phyloP scores from a whole-genome alignment of 2,888 invertebrate genomes.

The Hydriomena furcata region DNA sequence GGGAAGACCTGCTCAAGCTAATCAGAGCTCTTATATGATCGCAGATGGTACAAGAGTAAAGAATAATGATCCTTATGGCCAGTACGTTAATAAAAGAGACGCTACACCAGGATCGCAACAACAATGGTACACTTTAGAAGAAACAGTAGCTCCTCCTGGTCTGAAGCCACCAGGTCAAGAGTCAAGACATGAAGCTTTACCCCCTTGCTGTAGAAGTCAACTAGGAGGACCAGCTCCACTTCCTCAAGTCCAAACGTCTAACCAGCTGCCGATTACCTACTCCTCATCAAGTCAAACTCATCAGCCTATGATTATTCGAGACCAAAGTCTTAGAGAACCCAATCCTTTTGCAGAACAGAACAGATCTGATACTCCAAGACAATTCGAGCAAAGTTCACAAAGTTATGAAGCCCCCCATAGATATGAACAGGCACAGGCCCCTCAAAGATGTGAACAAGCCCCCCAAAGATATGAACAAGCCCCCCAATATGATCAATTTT shows the following conservation, averaged over 20 bases:
- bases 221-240: neutral
- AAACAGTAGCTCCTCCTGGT: neutral
- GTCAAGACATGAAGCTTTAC: neutral
- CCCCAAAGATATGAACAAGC: neutral
- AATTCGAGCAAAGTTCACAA: neutral
- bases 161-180: neutral
- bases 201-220: slow-evolving; percentile 7
- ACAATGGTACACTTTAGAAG: slow-evolving; percentile 24
- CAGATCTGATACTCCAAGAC: neutral
- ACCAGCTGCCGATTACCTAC: neutral
- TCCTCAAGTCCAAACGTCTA: neutral
- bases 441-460: neutral
- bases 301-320: neutral
- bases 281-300: slow-evolving; percentile 11
- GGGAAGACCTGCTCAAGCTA: slow-evolving; percentile 18
- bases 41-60: slow-evolving; percentile 30
- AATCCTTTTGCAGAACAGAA: neutral
- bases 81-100: slow-evolving; percentile 7
- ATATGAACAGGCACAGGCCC: neutral
- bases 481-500: neutral
- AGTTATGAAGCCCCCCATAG: neutral
- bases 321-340: neutral
- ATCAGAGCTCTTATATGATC: slow-evolving; percentile 31
- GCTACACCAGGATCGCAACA: slow-evolving; percentile 14
- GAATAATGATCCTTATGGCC: slow-evolving; percentile 5